phyloP scores from a whole-genome alignment of 1,140 invertebrate genomes.

The Tetragnatha versicolor region DNA sequence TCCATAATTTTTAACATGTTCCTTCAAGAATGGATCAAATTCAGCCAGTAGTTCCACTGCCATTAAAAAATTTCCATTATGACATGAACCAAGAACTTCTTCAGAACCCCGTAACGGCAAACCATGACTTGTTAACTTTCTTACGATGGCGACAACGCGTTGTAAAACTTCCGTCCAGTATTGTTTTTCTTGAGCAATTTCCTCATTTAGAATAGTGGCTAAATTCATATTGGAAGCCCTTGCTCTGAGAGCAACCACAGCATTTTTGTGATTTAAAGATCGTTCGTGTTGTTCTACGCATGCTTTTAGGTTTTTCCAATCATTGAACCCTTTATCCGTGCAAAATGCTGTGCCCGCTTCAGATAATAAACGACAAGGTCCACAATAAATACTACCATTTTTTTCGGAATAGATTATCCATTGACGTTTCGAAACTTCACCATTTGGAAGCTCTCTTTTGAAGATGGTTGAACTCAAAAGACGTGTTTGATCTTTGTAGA shows the following conservation, averaged over 20 bases:
- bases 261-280: slow-evolving; percentile 4
- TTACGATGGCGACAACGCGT: background rate
- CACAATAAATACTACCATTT: background rate
- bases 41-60: background rate
- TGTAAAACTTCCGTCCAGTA: slow-evolving; percentile 9
- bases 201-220: background rate
- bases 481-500: too few relatives aligned
- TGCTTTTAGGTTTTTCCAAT: slow-evolving; percentile 16
- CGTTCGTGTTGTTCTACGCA: background rate
- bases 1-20: slow-evolving; percentile 21
- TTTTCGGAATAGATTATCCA: background rate
- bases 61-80: slow-evolving; percentile 7
- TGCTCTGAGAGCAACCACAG: background rate
- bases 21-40: slow-evolving; percentile 10
- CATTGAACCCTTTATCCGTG: slow-evolving; percentile 11
- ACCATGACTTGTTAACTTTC: background rate
- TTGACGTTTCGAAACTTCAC: background rate
- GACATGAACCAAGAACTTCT: background rate
- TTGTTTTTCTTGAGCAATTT: background rate
- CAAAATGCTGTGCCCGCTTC: background rate
- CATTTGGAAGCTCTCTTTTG: background rate
- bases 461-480: too few relatives aligned
- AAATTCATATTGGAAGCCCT: background rate
- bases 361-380: background rate
- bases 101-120: background rate